These are phyloP conservation scores for Trissoscelio sp. DNA, from an alignment of 2,888 invertebrate species.

Conservation along the genomic window DNA sequence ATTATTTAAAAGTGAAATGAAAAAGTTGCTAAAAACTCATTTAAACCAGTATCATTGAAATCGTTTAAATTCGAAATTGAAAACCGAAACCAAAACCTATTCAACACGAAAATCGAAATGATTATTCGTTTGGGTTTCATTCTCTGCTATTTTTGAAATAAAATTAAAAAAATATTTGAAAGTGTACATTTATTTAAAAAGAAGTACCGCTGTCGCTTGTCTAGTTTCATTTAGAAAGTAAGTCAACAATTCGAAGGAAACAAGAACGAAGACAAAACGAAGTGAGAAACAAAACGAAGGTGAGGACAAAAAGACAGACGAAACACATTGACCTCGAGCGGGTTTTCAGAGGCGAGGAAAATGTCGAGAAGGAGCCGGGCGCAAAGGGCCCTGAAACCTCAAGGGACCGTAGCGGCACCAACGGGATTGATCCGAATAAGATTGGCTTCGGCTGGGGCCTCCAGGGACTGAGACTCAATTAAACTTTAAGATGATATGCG, in stretches of 20 bases:
- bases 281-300: slow-evolving; percentile 55
- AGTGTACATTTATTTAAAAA: slow-evolving; percentile 32
- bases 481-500: slow-evolving; percentile 89
- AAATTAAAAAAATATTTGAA: no score
- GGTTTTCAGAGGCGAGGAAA: slow-evolving; percentile 60
- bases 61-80: no score
- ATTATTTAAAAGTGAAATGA: no score
- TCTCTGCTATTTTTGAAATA: no score
- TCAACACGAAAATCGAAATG: no score
- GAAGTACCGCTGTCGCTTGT: slow-evolving; percentile 27
- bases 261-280: slow-evolving; percentile 53
- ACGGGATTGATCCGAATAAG: slow-evolving; percentile 78
- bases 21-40: no score
- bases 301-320: slow-evolving; percentile 53
- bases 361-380: slow-evolving; percentile 69
- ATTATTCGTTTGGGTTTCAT: no score
- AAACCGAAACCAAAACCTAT: no score
- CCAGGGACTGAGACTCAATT: slow-evolving; percentile 87
- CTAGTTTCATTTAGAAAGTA: slow-evolving; percentile 38
- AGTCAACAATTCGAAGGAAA: slow-evolving; percentile 44
- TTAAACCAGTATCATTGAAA: no score
- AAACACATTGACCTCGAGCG: slow-evolving; percentile 58
- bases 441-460: slow-evolving; percentile 83
- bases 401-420: slow-evolving; percentile 68
- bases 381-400: slow-evolving; percentile 68